Conservation (phyloP, 92 coral and sea anemone genomes). For the Porites lobata region DNA sequence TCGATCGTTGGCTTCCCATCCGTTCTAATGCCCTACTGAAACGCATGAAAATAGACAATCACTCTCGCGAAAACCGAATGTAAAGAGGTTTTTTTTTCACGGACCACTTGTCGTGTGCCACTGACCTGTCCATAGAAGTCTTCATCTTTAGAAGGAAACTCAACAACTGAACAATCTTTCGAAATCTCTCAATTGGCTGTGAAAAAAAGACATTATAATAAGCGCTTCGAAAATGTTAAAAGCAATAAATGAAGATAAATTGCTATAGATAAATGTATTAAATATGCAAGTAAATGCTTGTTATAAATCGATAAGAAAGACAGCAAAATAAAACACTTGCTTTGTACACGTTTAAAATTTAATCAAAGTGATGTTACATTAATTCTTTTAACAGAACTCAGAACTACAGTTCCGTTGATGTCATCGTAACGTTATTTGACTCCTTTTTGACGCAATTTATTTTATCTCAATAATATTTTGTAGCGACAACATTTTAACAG, state of each 20-base stretch:
- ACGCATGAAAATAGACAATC: background rate
- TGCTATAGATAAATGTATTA: background rate
- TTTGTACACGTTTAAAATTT: too few relatives aligned
- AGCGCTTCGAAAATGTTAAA: too few relatives aligned
- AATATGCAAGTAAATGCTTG: too few relatives aligned
- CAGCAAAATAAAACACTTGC: background rate
- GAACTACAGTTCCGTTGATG: too few relatives aligned
- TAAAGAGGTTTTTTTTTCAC: background rate
- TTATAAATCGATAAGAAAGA: background rate
- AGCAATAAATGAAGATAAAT: background rate
- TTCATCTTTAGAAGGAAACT: slow-evolving; percentile 83
- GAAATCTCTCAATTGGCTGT: slow-evolving; percentile 90
- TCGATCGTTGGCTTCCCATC: background rate
- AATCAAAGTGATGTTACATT: too few relatives aligned
- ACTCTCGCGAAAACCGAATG: background rate
- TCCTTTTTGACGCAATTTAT: too few relatives aligned
- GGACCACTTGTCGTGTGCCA: too few relatives aligned
- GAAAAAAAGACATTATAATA: background rate
- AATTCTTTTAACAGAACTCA: too few relatives aligned
- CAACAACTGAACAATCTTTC: slow-evolving; percentile 83
- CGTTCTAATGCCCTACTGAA: background rate
- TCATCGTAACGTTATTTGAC: too few relatives aligned
- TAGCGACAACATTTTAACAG: too few relatives aligned
- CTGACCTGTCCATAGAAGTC: slow-evolving; percentile 87
- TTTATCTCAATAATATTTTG: too few relatives aligned